A percentile compares a stretch with the other conserved stretches of the same genome.
Evolutionary conservation across 2,888 invertebrate genomes (phyloP).

Genomic region (Stenurella melanura): DNA sequence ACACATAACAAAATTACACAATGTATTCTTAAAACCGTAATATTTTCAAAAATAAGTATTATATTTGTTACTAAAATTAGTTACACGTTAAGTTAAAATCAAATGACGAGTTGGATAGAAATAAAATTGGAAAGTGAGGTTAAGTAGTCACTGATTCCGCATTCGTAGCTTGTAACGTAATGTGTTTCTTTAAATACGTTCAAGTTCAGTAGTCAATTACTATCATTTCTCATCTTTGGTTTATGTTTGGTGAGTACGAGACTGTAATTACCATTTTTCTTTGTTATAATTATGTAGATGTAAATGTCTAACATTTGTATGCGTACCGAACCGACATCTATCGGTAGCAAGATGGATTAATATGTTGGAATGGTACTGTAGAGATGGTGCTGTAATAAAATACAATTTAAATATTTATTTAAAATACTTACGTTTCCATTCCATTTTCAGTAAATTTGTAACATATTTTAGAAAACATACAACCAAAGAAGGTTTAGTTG

Average conservation of each 20-base stretch:
- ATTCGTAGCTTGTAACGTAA: background rate
- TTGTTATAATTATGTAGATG: background rate
- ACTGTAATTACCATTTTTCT: background rate
- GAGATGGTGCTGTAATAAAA: background rate
- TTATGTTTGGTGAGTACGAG: background rate
- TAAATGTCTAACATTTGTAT: background rate
- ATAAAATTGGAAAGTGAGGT: slow-evolving; percentile 30
- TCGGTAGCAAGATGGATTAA: background rate
- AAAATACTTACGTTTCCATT: no score
- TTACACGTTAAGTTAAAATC: background rate
- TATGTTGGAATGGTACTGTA: background rate
- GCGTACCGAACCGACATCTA: background rate
- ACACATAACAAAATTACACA: slow-evolving; percentile 12
- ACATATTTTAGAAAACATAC: no score
- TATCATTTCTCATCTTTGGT: slow-evolving; percentile 14
- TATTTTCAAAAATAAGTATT: background rate
- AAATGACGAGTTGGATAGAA: slow-evolving; percentile 7
- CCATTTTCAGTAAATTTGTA: no score
- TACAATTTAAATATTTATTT: no score
- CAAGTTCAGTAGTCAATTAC: slow-evolving; percentile 14
- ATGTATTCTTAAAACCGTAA: background rate
- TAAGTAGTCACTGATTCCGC: slow-evolving; percentile 15
- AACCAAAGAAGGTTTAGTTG: no score
- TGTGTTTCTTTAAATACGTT: slow-evolving; percentile 2
- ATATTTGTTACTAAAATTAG: slow-evolving; percentile 5